Evolutionary conservation across 2,888 invertebrate species (phyloP), one percentile per base, ranked within the genome.

Genomic region (Trichogramma evanescens): DNA sequence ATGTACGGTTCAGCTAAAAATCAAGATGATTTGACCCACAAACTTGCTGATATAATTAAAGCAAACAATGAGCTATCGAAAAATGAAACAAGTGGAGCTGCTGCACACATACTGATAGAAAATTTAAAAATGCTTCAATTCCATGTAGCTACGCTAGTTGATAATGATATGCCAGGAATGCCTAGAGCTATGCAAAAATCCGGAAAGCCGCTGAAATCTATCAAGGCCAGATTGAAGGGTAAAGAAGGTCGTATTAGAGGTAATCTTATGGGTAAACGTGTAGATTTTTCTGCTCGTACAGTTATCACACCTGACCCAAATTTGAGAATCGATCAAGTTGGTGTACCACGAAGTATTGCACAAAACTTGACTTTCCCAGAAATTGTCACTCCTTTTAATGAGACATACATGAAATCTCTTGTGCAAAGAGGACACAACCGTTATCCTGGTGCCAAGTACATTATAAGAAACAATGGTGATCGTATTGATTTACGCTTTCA

Each of bases 211-310:
- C 80, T 99, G 6, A 99, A 99, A 81, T 96, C 99, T 0, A 84
- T 99, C 56, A 99, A 99, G 78, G 93, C 97, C 4, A 86, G 99
- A 53, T 78, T 93, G 55, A 98, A 98, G 80, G 97, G 98, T 26
- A 99, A 99, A 77, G 99, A 99, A 86, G 99, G 99, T 0, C 85
- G 99, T 72, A 98, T 99, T 72, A 85, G 99, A 79, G 99, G 99
- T 71, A 99, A 99, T 79, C 86, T 99, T 71, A 99, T 99, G 99
- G 99, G 99, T 58, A 99, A 99, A 78, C 95, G 99, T 82, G 99
- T 99, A 0, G 99, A 99, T 76, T 99, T 99, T 78, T 98, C 98
- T 0, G 99, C 97, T 5, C 89, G 99, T 78, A 99, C 99, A 72
- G 99, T 99, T 72, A 95, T 95, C 75, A 98, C 96, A 26, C 96